phyloP scores from a whole-genome alignment of 2,888 invertebrate genomes.

The Eupelmus urozonus region DNA sequence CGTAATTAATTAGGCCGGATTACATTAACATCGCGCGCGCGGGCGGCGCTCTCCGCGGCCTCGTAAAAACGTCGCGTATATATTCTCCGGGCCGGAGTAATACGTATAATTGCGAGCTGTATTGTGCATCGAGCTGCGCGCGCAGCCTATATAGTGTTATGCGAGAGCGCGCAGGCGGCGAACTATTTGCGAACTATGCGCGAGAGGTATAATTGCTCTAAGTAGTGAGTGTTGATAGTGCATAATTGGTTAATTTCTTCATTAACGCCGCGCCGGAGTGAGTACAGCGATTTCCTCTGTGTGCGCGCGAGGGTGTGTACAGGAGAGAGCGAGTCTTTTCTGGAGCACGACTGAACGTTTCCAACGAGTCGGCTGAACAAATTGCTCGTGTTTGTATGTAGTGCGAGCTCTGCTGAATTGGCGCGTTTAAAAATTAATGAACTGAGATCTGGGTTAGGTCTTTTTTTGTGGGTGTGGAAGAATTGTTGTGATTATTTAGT shows the following conservation, averaged over 20 bases:
- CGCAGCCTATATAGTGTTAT: no score
- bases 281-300: neutral
- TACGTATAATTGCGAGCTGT: neutral
- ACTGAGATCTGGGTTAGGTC: no score
- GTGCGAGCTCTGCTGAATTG: no score
- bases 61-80: constrained; percentile 72
- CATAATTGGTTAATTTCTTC: constrained; percentile 45
- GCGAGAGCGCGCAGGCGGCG: neutral
- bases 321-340: no score
- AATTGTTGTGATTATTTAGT: no score
- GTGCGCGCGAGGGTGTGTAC: no score
- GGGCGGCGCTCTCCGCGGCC: constrained; percentile 71
- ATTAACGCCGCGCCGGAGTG: constrained; percentile 8
- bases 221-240: constrained; percentile 38
- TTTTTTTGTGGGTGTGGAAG: no score
- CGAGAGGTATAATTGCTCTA: constrained; percentile 31
- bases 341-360: no score
- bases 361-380: no score
- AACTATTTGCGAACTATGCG: constrained; percentile 26
- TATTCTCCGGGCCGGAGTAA: constrained; percentile 65
- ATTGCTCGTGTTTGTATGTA: no score
- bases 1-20: constrained; percentile 72
- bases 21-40: constrained; percentile 69
- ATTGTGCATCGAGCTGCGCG: no score
- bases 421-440: no score